phyloP scores from a whole-genome alignment of 2,113 vertebrate genomes.

The Peromyscus maniculatus region DNA sequence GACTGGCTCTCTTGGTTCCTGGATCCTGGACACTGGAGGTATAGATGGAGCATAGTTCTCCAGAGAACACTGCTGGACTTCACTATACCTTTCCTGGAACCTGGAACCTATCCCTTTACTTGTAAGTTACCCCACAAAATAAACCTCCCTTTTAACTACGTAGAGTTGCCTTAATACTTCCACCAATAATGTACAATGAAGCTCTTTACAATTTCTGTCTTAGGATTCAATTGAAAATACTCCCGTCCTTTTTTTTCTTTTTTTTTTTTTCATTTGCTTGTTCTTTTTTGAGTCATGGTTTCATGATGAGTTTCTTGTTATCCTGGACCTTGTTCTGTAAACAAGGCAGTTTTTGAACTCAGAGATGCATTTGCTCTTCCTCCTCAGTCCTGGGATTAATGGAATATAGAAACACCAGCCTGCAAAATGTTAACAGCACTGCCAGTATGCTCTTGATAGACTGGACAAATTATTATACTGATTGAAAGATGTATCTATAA shows the following conservation, averaged over 20 bases:
- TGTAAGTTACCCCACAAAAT: no score
- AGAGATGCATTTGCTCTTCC: background rate
- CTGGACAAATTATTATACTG: background rate
- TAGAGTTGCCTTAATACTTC: no score
- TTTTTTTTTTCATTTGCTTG: background rate
- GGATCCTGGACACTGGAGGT: no score
- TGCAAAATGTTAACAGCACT: background rate
- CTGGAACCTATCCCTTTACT: no score
- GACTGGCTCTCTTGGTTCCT: no score
- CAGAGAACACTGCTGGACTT: no score
- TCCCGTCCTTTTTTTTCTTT: background rate
- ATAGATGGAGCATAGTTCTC: no score
- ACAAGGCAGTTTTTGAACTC: background rate
- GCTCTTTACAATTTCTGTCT: background rate
- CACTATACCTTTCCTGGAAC: no score
- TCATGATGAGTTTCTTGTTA: background rate
- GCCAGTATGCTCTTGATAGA: background rate
- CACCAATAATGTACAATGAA: background rate
- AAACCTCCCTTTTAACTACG: no score
- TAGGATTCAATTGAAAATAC: background rate
- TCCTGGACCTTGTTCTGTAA: background rate
- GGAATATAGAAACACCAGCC: background rate
- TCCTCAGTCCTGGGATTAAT: background rate
- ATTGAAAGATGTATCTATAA: background rate
- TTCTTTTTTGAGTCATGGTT: background rate